Evolutionary conservation across 2,797 vertebrate genomes (phyloP).

Genomic region (Lycodopsis pacificus): DNA sequence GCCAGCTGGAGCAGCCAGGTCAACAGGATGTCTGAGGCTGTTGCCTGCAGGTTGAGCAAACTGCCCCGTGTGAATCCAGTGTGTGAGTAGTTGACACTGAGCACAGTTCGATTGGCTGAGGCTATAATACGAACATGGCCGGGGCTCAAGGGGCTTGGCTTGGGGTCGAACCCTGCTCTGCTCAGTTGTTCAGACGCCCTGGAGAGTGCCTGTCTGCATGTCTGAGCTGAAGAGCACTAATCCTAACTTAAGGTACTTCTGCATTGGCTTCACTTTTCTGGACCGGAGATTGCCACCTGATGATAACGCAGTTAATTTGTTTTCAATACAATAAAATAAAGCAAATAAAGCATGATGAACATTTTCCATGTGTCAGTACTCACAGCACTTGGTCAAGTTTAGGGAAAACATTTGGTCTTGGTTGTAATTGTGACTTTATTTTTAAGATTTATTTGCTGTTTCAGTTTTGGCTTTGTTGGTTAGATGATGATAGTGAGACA

Average conservation of each 20-base stretch:
- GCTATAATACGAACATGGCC: constrained; percentile 55
- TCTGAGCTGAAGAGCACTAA: constrained; percentile 62
- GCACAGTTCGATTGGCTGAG: constrained; percentile 66
- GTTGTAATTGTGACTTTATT: background rate
- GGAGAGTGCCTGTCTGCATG: constrained; percentile 55
- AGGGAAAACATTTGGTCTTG: background rate
- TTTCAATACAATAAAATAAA: background rate
- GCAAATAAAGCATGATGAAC: background rate
- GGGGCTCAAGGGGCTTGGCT: constrained; percentile 49
- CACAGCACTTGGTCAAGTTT: background rate
- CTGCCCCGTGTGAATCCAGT: constrained; percentile 54
- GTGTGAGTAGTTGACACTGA: constrained; percentile 69
- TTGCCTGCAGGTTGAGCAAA: constrained; percentile 62
- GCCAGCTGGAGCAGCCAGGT: constrained; percentile 58
- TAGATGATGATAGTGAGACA: background rate
- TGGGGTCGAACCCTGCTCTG: constrained; percentile 44
- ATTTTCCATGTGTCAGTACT: background rate
- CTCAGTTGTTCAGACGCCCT: constrained; percentile 42
- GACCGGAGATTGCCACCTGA: background rate
- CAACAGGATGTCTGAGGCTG: constrained; percentile 54
- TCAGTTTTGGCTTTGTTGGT: background rate
- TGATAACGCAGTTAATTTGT: background rate
- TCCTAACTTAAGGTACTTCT: constrained; percentile 29
- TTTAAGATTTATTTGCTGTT: background rate
- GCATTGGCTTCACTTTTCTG: background rate